These are phyloP conservation scores for Leucophora obtusa DNA, from an alignment of 2,888 invertebrate genomes.

Conservation along the genomic window DNA sequence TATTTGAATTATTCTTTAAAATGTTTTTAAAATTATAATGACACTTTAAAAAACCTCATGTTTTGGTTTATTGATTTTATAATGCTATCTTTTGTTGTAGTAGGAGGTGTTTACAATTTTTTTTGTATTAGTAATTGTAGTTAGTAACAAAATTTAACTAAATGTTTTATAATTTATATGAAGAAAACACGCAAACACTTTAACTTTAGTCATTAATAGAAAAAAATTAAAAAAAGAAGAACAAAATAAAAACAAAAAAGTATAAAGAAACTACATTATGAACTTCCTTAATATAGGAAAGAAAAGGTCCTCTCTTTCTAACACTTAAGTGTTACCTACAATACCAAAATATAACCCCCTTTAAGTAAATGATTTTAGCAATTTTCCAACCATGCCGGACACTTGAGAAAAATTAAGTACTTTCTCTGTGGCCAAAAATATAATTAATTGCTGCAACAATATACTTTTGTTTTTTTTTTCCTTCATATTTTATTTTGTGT, in stretches of 20 bases:
- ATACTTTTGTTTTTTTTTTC: conserved; percentile 19
- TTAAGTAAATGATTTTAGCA: not conserved
- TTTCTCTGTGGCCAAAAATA: conserved; percentile 41
- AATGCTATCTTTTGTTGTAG: not conserved
- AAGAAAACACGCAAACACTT: conserved; percentile 41
- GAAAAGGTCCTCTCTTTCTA: not conserved
- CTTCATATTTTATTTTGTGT: not conserved
- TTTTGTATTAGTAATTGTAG: not conserved
- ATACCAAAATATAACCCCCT: not conserved
- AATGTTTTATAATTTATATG: conserved; percentile 52
- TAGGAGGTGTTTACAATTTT: not conserved
- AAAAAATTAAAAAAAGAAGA: not conserved
- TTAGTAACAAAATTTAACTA: conserved; percentile 33
- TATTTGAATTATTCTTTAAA: too few relatives aligned
- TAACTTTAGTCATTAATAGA: conserved; percentile 30
- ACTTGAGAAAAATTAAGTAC: conserved; percentile 19
- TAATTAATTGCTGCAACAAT: conserved; percentile 48
- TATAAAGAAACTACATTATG: conserved; percentile 8
- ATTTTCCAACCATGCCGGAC: not conserved
- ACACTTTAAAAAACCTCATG: not conserved
- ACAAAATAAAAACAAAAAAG: not conserved
- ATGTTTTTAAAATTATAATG: not conserved
- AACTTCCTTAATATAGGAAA: conserved; percentile 33
- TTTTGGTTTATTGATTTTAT: not conserved
- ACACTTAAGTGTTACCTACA: not conserved